These are phyloP conservation scores for Callionymus lyra DNA, from an alignment of 2,113 vertebrate genomes.

Conservation along the genomic window DNA sequence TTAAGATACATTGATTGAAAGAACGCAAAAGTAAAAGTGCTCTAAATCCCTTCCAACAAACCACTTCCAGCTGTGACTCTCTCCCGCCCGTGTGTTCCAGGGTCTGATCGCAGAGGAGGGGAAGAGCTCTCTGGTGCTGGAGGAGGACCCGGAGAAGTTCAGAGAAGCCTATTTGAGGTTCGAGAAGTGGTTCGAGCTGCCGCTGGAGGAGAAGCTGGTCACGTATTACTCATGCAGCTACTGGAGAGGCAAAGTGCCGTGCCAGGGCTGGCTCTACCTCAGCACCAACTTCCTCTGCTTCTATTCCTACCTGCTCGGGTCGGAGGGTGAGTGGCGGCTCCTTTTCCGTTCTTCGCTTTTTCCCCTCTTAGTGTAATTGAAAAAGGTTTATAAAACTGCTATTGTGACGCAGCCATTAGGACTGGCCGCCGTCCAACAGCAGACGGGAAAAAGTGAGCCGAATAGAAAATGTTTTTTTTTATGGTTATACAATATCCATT, in stretches of 20 bases:
- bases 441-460: too few relatives aligned
- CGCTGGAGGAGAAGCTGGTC: slow-evolving; percentile 86
- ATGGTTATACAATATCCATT: too few relatives aligned
- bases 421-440: not conserved
- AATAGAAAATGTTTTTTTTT: too few relatives aligned
- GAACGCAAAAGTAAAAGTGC: too few relatives aligned
- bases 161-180: slow-evolving; percentile 88
- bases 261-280: slow-evolving; percentile 97
- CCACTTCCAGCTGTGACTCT: too few relatives aligned
- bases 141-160: slow-evolving; percentile 93
- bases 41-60: too few relatives aligned
- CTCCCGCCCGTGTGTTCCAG: slow-evolving; percentile 45
- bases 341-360: not conserved
- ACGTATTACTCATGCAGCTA: slow-evolving; percentile 98
- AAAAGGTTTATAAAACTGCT: too few relatives aligned
- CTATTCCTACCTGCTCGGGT: slow-evolving; percentile 91
- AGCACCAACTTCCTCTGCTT: slow-evolving; percentile 97
- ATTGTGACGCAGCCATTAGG: not conserved
- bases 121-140: slow-evolving; percentile 76
- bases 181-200: slow-evolving; percentile 88
- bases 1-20: too few relatives aligned
- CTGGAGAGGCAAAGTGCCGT: slow-evolving; percentile 92
- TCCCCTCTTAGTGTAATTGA: too few relatives aligned
- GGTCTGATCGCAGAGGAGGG: slow-evolving; percentile 95
- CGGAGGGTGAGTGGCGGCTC: slow-evolving; percentile 75